Evolutionary conservation across 2,113 vertebrate species (phyloP).

Genomic region (Eurypyga helias): DNA sequence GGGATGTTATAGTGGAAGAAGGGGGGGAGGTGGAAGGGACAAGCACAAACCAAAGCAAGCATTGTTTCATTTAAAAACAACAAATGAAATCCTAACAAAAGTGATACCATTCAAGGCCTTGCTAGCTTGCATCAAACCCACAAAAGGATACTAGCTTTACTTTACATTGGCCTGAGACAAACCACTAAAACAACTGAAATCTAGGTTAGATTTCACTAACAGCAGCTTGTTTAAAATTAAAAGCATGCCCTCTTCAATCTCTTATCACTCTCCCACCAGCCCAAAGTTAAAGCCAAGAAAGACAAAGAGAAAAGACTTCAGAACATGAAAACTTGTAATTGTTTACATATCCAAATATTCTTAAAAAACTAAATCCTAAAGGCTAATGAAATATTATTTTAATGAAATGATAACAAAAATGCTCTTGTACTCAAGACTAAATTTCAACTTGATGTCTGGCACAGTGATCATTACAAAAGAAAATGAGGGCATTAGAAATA

Average conservation of each 20-base stretch:
- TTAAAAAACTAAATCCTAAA: background rate
- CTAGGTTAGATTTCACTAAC: background rate
- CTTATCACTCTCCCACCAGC: background rate
- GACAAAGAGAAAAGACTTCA: background rate
- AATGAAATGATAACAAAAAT: background rate
- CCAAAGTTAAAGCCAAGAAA: background rate
- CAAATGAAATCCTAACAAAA: background rate
- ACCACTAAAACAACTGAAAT: background rate
- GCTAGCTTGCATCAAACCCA: background rate
- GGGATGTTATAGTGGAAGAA: background rate
- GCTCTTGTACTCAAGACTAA: background rate
- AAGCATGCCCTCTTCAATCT: background rate
- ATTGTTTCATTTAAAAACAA: background rate
- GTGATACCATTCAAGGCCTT: background rate
- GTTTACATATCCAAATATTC: background rate
- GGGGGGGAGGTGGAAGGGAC: accelerated
- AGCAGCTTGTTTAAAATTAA: background rate
- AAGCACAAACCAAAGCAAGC: background rate
- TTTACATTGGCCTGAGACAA: background rate
- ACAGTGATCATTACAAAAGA: background rate
- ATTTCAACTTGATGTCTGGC: background rate
- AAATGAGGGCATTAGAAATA: background rate
- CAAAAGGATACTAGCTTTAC: background rate
- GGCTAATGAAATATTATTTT: background rate
- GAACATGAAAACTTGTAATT: background rate